Evolutionary conservation across 2,113 vertebrate species (phyloP), one percentile per base, ranked within the genome.

Genomic region (Zosterops pallidus): DNA sequence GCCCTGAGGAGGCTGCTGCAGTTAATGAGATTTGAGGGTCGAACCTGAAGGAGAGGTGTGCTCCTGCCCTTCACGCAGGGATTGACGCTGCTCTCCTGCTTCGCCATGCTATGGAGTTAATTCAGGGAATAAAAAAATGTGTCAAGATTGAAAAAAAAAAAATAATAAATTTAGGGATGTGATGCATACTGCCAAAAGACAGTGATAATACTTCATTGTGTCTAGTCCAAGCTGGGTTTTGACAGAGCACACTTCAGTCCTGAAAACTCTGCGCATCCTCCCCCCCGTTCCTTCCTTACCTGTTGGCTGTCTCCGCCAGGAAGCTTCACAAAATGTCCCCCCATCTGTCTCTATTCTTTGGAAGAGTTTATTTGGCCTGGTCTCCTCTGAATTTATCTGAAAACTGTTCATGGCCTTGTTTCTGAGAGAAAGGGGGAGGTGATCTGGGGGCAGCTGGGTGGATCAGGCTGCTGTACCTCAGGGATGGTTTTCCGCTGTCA

Each of bases 1-100:
- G 70, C 91, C 85, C 67, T 21, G 50, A 89, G 85, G 93, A 69
- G 1, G 26, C 71, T 41, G 42, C 62, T 31, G 75, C 57, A 77
- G 5, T 91, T 95, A 97, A 91, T 91, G 94, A 94, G 90, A 60
- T 95, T 91, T 93, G 90, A 74, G 85, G 93, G 89, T 95, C 67
- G 44, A 59, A 85, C 31, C 64, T 90, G 84, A 95, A 96, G 87
- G 91, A 95, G 87, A 95, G 62, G 44, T 70, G 28, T 69, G 81
- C 70, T 85, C 46, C 42, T 75, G 82, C 70, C 42, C 78, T 89
- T 89, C 9, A 9, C 2, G 6, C 47, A 57, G 78, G 53, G 55
- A 21, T 8, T 70, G 67, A 26, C 57, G 47, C 0, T 2, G 11
- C 12, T 37, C 44, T 52, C 35, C 39, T 67, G 53, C 74, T 65